phyloP scores from a whole-genome alignment of 2,888 invertebrate species.

The Pyrrhosoma nymphula region DNA sequence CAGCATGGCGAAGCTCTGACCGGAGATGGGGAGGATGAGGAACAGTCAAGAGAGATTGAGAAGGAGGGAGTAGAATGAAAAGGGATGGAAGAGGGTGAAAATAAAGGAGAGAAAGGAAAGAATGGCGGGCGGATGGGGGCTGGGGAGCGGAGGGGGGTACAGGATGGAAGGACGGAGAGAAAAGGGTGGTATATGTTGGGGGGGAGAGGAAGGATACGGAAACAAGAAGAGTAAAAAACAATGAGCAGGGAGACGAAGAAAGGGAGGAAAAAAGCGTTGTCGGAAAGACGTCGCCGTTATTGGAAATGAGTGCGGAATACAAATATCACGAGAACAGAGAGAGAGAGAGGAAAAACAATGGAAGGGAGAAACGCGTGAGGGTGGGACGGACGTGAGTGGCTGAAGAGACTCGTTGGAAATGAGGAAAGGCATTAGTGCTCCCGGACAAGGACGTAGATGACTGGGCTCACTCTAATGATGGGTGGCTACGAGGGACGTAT shows the following conservation, averaged over 20 bases:
- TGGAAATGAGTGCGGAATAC: constrained; percentile 62
- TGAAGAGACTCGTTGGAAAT: background rate
- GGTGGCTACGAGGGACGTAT: background rate
- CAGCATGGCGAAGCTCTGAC: too few relatives aligned
- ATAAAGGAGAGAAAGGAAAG: background rate
- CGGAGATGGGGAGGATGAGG: too few relatives aligned
- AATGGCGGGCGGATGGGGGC: background rate
- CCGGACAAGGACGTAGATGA: background rate
- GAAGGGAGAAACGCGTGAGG: background rate
- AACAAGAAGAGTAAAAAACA: background rate
- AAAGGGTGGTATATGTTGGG: background rate
- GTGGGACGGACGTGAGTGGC: background rate
- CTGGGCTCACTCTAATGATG: background rate
- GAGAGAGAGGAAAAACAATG: constrained; percentile 14
- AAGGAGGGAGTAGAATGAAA: background rate
- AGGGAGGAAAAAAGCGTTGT: background rate
- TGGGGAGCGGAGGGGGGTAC: background rate
- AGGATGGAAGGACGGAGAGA: background rate
- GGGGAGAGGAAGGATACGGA: background rate
- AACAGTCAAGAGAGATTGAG: background rate
- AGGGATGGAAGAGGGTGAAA: background rate
- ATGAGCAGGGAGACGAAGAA: background rate
- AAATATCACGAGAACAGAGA: background rate
- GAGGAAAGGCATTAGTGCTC: constrained; percentile 1
- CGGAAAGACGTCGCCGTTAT: constrained; percentile 54